Base-by-base conservation (phyloP, 2,113 vertebrate species). In the Xerus inauris region DNA sequence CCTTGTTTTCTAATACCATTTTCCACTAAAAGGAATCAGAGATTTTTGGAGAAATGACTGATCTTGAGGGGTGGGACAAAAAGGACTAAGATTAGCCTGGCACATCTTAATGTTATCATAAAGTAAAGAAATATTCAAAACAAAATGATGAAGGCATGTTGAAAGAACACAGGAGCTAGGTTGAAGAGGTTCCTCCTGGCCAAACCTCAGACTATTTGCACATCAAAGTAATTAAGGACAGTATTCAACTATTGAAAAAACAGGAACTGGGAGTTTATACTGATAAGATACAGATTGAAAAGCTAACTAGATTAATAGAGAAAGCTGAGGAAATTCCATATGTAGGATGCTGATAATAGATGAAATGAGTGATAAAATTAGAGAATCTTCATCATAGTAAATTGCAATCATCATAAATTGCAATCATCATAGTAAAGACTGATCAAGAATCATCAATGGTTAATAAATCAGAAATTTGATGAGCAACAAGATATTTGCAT, bases 381-480 rank as follows among this genome's bases (percentile, higher is more conserved):
- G 32, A 76, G 30, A 92, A 24, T 76, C 24, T 89, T 86, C 26
- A n/a, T 88, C 38, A 79, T 85, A 57, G 42, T 92, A 92, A 95
- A 80, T 89, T 77, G 35, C 28, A 95, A 2, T 86, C 26, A n/a
- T 88, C 38, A 79, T 85, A 57, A n/a, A n/a, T 89, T 77, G 35
- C 28, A 95, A 2, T 86, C 26, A n/a, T 88, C 38, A 79, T 85
- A 57, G 42, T 92, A 92, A 95, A 80, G 28, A 81, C 3, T 67
- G 40, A 67, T n/a, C 67, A 91, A 65, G 42, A 67, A 75, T 76
- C 42, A 87, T 54, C 26, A 69, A 2, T 83, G 28, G 30, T 10
- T 59, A 17, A 54, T 28, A 89, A 95, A 32, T 64, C 51, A 79
- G 26, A 20, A 57, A 8, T 82, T 71, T 54, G 69, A 30, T 87